Conservation (phyloP, 2,113 vertebrate species). For the Chauna torquata region DNA sequence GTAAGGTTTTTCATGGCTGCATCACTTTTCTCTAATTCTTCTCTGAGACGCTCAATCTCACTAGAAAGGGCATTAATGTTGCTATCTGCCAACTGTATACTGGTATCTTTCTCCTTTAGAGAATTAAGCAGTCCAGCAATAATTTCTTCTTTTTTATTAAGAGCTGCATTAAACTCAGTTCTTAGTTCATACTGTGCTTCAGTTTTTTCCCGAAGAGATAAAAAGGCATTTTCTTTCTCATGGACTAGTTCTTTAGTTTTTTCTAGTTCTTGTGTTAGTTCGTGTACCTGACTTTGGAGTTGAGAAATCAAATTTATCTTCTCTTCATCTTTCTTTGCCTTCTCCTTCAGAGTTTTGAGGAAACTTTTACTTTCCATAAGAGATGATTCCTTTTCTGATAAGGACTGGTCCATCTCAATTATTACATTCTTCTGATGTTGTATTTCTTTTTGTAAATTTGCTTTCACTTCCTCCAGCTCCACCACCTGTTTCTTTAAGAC, state of each 20-base stretch:
- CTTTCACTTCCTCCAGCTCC: slow-evolving; percentile 69
- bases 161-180: slow-evolving; percentile 47
- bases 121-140: slow-evolving; percentile 62
- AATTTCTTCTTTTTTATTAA: slow-evolving; percentile 71
- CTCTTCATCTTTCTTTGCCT: slow-evolving; percentile 67
- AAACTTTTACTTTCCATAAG: slow-evolving; percentile 60
- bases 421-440: slow-evolving; percentile 66
- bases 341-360: slow-evolving; percentile 71
- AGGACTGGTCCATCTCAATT: slow-evolving; percentile 45
- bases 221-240: slow-evolving; percentile 74
- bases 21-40: slow-evolving; percentile 62
- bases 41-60: slow-evolving; percentile 60
- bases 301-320: slow-evolving; percentile 65
- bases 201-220: slow-evolving; percentile 79
- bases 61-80: slow-evolving; percentile 52
- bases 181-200: slow-evolving; percentile 66
- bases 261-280: slow-evolving; percentile 46
- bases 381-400: slow-evolving; percentile 69
- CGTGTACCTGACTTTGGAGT: slow-evolving; percentile 65
- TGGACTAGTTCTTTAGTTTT: slow-evolving; percentile 43
- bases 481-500: slow-evolving; percentile 73
- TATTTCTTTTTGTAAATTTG: slow-evolving; percentile 66
- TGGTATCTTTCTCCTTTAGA: slow-evolving; percentile 55
- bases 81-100: slow-evolving; percentile 50
- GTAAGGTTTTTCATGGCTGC: slow-evolving; percentile 45